phyloP scores from a whole-genome alignment of 2,888 invertebrate species.

The Drosophila kanekoi region DNA sequence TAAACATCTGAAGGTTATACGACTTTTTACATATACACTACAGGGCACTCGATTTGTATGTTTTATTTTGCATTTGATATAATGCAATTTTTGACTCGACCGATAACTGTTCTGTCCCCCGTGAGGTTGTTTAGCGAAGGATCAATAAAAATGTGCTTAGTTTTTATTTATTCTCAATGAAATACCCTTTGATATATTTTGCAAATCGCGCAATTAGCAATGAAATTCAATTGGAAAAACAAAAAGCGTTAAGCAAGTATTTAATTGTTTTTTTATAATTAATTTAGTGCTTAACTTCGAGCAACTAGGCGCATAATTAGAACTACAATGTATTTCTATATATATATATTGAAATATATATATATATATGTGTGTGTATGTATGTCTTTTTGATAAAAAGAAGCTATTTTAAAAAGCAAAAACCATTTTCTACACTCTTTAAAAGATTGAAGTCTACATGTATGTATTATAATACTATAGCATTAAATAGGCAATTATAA shows the following conservation, averaged over 20 bases:
- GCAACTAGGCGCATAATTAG: conserved; percentile 76
- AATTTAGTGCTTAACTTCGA: conserved; percentile 70
- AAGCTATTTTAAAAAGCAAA: conserved; percentile 77
- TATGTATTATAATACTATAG: conserved; percentile 78
- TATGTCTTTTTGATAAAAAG: conserved; percentile 81
- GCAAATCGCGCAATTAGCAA: conserved; percentile 50
- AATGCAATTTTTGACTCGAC: conserved; percentile 69
- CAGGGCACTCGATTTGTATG: conserved; percentile 50
- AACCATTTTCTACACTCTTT: conserved; percentile 81
- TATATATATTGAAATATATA: conserved; percentile 22
- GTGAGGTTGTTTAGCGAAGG: conserved; percentile 63
- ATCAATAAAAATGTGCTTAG: neutral
- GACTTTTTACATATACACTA: conserved; percentile 38
- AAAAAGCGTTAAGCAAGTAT: conserved; percentile 31
- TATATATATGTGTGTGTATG: conserved; percentile 68
- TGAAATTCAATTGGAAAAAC: conserved; percentile 42
- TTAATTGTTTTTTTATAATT: conserved; percentile 56
- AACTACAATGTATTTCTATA: conserved; percentile 57
- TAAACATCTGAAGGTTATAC: conserved; percentile 45
- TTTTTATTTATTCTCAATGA: neutral
- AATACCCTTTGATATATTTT: conserved; percentile 15
- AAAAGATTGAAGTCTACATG: conserved; percentile 81
- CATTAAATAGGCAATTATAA: conserved; percentile 75
- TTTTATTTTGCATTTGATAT: conserved; percentile 68
- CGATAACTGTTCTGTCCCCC: conserved; percentile 76